These are phyloP conservation scores for Falco punctatus DNA, from an alignment of 2,113 vertebrate genomes.

Conservation along the genomic window DNA sequence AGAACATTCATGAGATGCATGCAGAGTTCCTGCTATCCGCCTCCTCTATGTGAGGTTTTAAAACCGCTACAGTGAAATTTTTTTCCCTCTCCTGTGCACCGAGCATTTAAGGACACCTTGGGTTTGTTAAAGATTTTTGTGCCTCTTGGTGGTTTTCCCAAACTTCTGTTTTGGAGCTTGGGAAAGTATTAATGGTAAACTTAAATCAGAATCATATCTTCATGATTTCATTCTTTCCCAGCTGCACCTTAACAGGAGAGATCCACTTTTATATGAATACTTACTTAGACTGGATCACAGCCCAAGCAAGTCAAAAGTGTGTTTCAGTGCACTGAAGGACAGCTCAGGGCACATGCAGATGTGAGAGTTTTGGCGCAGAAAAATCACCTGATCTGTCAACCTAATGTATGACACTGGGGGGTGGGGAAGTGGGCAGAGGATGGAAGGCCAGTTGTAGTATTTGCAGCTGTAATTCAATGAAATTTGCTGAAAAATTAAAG, in stretches of 20 bases:
- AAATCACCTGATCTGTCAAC: background rate
- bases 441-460: background rate
- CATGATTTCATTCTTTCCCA: background rate
- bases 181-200: conserved; percentile 69
- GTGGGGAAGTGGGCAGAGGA: background rate
- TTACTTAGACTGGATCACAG: background rate
- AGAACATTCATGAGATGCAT: conserved; percentile 95
- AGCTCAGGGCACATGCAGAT: background rate
- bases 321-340: background rate
- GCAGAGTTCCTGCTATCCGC: conserved; percentile 82
- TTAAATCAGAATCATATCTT: conserved; percentile 63
- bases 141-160: conserved; percentile 65
- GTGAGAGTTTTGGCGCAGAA: background rate
- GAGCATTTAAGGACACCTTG: conserved; percentile 67
- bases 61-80: conserved; percentile 44
- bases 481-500: background rate
- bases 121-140: conserved; percentile 72
- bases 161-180: conserved; percentile 48
- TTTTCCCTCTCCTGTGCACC: conserved; percentile 34
- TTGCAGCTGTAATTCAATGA: background rate
- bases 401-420: rapidly evolving
- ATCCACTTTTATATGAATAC: conserved; percentile 21
- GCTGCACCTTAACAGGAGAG: background rate
- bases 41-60: conserved; percentile 70
- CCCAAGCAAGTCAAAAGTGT: background rate